Conservation (phyloP, 2,797 vertebrate species). For the Schizopygopsis pylzovi region DNA sequence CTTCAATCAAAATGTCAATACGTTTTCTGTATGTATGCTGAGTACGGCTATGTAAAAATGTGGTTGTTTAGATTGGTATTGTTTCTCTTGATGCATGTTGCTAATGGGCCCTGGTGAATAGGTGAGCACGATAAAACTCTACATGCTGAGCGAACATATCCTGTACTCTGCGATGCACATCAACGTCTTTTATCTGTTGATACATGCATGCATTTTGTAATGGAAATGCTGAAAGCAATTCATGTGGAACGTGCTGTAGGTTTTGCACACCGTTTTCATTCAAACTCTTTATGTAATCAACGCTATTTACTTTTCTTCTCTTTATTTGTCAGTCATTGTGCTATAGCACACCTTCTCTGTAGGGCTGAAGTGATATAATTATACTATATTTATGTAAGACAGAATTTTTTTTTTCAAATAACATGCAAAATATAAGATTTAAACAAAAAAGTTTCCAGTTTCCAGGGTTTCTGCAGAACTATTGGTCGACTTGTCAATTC, state of each 20-base stretch:
- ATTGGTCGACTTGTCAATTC: neutral
- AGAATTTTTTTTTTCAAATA: neutral
- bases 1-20: slow-evolving; percentile 23
- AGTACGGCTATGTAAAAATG: slow-evolving; percentile 18
- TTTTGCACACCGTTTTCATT: neutral
- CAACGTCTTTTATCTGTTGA: slow-evolving; percentile 46
- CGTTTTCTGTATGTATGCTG: slow-evolving; percentile 41
- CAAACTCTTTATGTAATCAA: slow-evolving; percentile 1
- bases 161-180: neutral
- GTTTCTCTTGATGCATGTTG: slow-evolving; percentile 40
- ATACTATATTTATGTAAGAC: neutral
- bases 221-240: slow-evolving; percentile 41
- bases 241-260: slow-evolving; percentile 4
- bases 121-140: slow-evolving; percentile 53
- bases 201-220: neutral
- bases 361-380: neutral
- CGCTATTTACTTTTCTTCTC: too few species aligned
- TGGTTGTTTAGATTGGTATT: slow-evolving; percentile 41
- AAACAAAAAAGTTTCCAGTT: neutral
- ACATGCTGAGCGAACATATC: slow-evolving; percentile 22
- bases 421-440: neutral
- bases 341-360: neutral
- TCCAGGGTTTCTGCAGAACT: neutral
- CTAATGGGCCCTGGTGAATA: slow-evolving; percentile 63
- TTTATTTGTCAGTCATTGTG: neutral